phyloP scores from a whole-genome alignment of 2,888 invertebrate genomes.

The Andrena praecox region DNA sequence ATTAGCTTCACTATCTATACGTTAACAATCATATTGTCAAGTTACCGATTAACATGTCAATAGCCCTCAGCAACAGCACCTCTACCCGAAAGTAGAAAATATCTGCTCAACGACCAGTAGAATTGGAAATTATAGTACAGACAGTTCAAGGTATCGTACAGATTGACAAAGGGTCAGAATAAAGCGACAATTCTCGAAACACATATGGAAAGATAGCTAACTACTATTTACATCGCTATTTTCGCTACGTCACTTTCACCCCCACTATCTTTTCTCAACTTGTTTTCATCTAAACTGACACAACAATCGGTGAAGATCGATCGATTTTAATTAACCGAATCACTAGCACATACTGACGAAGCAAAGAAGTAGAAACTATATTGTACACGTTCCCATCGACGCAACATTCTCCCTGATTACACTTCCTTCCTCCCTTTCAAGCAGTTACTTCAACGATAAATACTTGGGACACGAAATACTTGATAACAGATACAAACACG shows the following conservation, averaged over 20 bases:
- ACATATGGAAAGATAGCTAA: constrained; percentile 32
- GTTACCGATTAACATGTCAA: too few relatives aligned
- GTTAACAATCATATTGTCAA: too few relatives aligned
- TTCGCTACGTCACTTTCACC: not conserved
- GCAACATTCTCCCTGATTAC: not conserved
- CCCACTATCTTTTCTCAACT: not conserved
- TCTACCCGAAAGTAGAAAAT: constrained; percentile 15
- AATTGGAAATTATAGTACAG: constrained; percentile 43
- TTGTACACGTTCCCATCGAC: constrained; percentile 12
- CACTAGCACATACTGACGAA: constrained; percentile 27
- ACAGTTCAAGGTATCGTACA: constrained; percentile 31
- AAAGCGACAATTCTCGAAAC: constrained; percentile 29
- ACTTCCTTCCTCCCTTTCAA: not conserved
- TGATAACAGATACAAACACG: constrained; percentile 19
- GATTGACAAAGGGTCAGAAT: constrained; percentile 13
- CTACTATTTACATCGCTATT: constrained; percentile 51
- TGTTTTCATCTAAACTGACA: not conserved
- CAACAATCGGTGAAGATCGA: constrained; percentile 1
- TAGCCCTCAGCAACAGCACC: constrained; percentile 25
- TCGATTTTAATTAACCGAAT: constrained; percentile 15
- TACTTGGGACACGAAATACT: constrained; percentile 16
- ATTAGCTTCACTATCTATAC: too few relatives aligned
- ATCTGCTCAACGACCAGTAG: constrained; percentile 20
- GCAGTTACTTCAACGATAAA: not conserved
- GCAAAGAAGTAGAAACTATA: constrained; percentile 30